These are phyloP conservation scores for Chinchilla lanigera DNA, from an alignment of 2,113 vertebrate genomes.

Conservation along the genomic window DNA sequence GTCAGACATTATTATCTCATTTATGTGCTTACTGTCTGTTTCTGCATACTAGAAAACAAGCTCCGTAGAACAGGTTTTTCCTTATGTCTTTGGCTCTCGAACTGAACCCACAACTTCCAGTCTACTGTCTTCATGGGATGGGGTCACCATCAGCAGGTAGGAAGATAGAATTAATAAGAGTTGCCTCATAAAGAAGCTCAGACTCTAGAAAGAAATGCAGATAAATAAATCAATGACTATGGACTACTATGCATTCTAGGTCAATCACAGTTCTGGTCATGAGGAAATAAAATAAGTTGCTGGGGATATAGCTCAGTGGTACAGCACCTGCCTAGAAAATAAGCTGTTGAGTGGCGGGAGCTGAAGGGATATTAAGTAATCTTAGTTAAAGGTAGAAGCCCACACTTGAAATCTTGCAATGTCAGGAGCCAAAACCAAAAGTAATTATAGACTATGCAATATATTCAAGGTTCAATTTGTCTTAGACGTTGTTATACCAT, in stretches of 20 bases:
- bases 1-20: background rate
- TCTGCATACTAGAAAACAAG: background rate
- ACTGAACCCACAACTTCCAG: too few relatives aligned
- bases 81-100: background rate
- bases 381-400: background rate
- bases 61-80: background rate
- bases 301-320: too few relatives aligned
- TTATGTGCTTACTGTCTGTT: background rate
- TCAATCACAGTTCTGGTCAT: background rate
- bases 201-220: background rate
- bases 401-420: background rate
- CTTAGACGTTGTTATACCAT: background rate
- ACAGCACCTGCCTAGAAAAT: too few relatives aligned
- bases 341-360: background rate
- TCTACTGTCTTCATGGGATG: too few relatives aligned
- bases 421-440: background rate
- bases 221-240: background rate
- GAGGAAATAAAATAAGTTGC: background rate
- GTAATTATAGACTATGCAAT: background rate
- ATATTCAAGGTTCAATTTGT: background rate
- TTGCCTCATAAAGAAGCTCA: background rate
- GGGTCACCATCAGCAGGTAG: too few relatives aligned
- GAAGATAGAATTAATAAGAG: background rate
- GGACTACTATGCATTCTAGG: background rate
- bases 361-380: background rate